phyloP scores from a whole-genome alignment of 2,888 invertebrate genomes.

The Keiferia lycopersicella region DNA sequence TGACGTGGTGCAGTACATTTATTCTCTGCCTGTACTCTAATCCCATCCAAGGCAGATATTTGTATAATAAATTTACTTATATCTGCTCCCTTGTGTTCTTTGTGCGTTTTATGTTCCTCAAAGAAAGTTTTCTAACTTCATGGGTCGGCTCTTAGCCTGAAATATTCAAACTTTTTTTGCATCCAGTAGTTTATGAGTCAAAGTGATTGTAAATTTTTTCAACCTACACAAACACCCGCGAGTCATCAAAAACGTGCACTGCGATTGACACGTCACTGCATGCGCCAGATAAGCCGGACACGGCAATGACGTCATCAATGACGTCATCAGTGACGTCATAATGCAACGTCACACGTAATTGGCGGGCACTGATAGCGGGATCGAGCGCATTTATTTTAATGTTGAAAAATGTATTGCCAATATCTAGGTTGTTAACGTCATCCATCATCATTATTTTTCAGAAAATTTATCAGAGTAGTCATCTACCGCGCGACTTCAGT shows the following conservation, averaged over 20 bases:
- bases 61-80: too few relatives aligned
- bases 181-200: too few relatives aligned
- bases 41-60: too few relatives aligned
- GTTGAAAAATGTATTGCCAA: neutral
- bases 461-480: too few relatives aligned
- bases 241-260: constrained; percentile 24
- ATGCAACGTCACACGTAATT: constrained; percentile 25
- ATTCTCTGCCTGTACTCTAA: too few relatives aligned
- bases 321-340: constrained; percentile 39
- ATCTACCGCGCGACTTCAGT: too few relatives aligned
- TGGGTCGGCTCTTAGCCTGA: too few relatives aligned
- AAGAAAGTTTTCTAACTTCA: too few relatives aligned
- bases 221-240: neutral
- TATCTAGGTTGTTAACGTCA: neutral
- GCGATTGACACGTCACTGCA: constrained; percentile 41
- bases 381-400: constrained; percentile 1
- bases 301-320: constrained; percentile 35
- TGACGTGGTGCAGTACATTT: too few relatives aligned
- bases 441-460: neutral
- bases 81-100: too few relatives aligned
- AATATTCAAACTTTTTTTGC: too few relatives aligned
- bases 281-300: constrained; percentile 42
- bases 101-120: too few relatives aligned
- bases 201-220: neutral
- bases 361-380: constrained; percentile 21